Evolutionary conservation across 2,888 invertebrate genomes (phyloP).

Genomic region (Phalangium opilio): DNA sequence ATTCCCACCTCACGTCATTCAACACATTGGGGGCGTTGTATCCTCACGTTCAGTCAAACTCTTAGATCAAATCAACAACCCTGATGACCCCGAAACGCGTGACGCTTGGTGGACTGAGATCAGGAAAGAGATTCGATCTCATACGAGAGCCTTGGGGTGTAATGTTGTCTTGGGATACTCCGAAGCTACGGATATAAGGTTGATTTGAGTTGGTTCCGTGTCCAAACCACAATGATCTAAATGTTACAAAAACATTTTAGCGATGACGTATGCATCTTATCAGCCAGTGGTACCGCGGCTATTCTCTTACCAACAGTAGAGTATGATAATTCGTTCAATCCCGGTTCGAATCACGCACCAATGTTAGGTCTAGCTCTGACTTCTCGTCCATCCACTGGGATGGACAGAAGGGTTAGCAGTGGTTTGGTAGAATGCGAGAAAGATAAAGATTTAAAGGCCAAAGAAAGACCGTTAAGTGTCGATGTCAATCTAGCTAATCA

Average conservation of each 20-base stretch:
- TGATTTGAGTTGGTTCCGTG: conserved; percentile 24
- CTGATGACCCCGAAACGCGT: conserved; percentile 76
- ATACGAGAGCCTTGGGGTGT: conserved; percentile 78
- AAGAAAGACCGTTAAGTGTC: conserved; percentile 15
- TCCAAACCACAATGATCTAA: neutral
- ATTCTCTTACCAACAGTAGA: conserved; percentile 35
- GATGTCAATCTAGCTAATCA: conserved; percentile 17
- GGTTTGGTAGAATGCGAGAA: conserved; percentile 5
- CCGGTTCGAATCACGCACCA: conserved; percentile 3
- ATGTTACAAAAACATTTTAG: conserved; percentile 36
- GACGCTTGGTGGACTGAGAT: conserved; percentile 97
- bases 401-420: neutral
- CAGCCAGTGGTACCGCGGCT: conserved; percentile 86
- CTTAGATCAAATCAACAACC: conserved; percentile 52
- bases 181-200: conserved; percentile 88
- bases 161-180: conserved; percentile 85
- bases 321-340: too few species aligned
- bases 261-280: conserved; percentile 86
- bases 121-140: conserved; percentile 83
- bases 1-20: conserved; percentile 74
- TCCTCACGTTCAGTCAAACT: conserved; percentile 69
- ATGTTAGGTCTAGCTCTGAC: conserved; percentile 10
- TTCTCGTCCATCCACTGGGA: conserved; percentile 5
- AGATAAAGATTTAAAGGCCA: conserved; percentile 9
- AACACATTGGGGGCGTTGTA: conserved; percentile 72